Percentiles rank a stretch among this genome's conserved stretches.
These are phyloP conservation scores for Turritopsis dohrnii DNA, from an alignment of 30 jellyfish, hydroid and myxozoan species.

Conservation along the genomic window DNA sequence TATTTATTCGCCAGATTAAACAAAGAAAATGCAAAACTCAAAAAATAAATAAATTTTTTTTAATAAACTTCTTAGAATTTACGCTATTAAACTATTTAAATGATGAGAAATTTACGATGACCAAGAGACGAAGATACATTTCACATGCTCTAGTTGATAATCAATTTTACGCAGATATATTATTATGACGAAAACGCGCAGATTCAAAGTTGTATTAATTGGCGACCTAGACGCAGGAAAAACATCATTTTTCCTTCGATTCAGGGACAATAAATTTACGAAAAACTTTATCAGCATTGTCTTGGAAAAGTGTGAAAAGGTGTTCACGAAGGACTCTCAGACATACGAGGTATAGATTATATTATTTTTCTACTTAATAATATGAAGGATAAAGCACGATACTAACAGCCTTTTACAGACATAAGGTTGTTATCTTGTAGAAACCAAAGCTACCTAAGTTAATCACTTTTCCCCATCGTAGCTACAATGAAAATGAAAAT, in stretches of 20 bases:
- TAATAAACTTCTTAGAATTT: too few species aligned
- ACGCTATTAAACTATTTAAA: too few species aligned
- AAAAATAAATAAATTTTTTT: too few species aligned
- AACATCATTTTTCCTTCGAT: conserved; percentile 62
- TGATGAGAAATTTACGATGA: too few species aligned
- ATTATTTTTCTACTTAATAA: not conserved
- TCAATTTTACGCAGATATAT: not conserved
- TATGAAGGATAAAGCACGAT: not conserved
- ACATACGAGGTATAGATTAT: conserved; percentile 14
- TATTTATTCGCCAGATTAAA: too few species aligned
- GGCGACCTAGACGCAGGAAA: conserved; percentile 81
- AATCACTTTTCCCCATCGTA: too few species aligned
- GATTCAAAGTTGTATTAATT: conserved; percentile 59
- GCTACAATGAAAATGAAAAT: too few species aligned
- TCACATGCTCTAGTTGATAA: too few species aligned
- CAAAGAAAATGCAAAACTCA: too few species aligned
- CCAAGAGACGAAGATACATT: too few species aligned
- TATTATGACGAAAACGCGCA: not conserved
- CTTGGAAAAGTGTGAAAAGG: conserved; percentile 49
- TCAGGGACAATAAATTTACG: conserved; percentile 48
- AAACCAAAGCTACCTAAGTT: not conserved
- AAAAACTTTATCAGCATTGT: conserved; percentile 52
- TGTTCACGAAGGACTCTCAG: conserved; percentile 32
- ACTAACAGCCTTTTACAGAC: not conserved
- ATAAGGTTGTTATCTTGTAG: not conserved